Evolutionary conservation across 2,113 vertebrate species (phyloP).

Genomic region (Myrmecobius fasciatus): DNA sequence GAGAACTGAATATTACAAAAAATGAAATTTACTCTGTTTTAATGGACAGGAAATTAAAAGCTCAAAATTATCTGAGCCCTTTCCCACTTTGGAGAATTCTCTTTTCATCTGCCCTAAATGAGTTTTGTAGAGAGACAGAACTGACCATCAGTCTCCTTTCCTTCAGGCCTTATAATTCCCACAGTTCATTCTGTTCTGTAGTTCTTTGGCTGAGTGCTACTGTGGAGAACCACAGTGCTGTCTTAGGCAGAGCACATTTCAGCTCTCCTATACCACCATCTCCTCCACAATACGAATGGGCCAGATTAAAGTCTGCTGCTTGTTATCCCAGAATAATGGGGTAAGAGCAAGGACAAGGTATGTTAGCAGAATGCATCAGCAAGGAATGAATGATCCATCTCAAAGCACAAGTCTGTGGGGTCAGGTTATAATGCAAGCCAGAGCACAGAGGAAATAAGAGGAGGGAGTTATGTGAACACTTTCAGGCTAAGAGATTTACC

Average conservation of each 20-base stretch:
- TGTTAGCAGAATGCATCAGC: not conserved
- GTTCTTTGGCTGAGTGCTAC: not conserved
- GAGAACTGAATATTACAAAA: not conserved
- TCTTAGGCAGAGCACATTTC: not conserved
- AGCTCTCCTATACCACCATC: too few relatives aligned
- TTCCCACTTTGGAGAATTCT: not conserved
- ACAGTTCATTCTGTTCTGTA: not conserved
- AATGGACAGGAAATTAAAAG: not conserved
- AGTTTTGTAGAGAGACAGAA: not conserved
- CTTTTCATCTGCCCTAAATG: not conserved
- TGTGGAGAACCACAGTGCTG: not conserved
- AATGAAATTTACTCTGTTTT: not conserved
- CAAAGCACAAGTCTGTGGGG: not conserved
- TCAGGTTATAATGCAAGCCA: too few relatives aligned
- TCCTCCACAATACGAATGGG: not conserved
- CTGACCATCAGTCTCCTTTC: not conserved
- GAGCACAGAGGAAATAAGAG: too few relatives aligned
- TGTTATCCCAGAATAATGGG: not conserved
- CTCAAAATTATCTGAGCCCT: not conserved
- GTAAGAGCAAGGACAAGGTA: not conserved
- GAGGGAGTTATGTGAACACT: not conserved
- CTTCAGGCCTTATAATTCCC: not conserved
- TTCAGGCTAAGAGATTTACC: not conserved
- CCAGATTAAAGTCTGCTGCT: not conserved
- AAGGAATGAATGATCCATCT: not conserved